Evolutionary conservation across 2,113 vertebrate species (phyloP).

Genomic region (Hippopotamus amphibius): DNA sequence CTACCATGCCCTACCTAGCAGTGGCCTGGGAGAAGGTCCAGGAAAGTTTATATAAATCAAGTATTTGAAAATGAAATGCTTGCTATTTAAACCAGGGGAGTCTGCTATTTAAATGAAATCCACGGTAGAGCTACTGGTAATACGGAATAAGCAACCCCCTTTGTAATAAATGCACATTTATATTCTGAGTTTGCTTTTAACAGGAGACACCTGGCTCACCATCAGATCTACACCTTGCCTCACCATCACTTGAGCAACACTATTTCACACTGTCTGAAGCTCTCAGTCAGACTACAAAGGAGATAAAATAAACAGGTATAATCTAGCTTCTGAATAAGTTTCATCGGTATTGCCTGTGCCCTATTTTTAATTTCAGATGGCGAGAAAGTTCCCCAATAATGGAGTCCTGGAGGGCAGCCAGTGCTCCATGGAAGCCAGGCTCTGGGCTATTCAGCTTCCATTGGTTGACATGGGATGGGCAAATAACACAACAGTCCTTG

Average conservation of each 20-base stretch:
- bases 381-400: conserved; percentile 48
- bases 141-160: background rate
- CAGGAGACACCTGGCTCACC: background rate
- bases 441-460: conserved; percentile 23
- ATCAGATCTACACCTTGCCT: background rate
- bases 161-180: background rate
- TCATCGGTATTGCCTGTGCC: conserved; percentile 25
- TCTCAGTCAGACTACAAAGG: conserved; percentile 43
- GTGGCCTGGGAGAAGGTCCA: conserved; percentile 27
- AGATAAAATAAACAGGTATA: conserved; percentile 52
- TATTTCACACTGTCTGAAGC: conserved; percentile 20
- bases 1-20: background rate
- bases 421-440: background rate
- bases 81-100: conserved; percentile 30
- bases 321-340: conserved; percentile 33
- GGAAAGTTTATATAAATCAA: conserved; percentile 49
- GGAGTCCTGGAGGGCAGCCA: conserved; percentile 48
- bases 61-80: conserved; percentile 51
- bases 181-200: background rate
- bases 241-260: background rate
- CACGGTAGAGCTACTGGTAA: background rate
- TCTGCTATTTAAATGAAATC: conserved; percentile 53
- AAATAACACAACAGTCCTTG: conserved; percentile 8
- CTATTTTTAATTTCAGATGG: conserved; percentile 67
- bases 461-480: background rate